phyloP scores from a whole-genome alignment of 2,797 vertebrate species.

The Macrochelys suwanniensis region DNA sequence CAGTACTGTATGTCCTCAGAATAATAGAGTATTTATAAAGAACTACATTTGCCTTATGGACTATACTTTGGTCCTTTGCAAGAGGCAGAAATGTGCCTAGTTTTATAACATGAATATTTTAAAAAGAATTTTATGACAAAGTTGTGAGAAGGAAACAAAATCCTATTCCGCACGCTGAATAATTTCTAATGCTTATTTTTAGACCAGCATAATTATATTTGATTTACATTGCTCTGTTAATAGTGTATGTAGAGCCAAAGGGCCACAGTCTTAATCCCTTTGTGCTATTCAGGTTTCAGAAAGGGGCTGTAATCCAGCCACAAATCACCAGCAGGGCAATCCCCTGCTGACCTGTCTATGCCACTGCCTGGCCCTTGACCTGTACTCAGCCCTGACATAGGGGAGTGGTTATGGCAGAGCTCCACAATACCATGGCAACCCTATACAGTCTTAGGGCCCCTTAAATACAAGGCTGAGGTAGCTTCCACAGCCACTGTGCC shows the following conservation, averaged over 20 bases:
- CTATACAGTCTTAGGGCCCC: neutral
- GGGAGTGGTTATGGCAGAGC: neutral
- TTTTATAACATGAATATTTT: slow-evolving; percentile 26
- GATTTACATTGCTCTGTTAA: neutral
- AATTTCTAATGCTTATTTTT: slow-evolving; percentile 58
- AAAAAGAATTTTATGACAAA: slow-evolving; percentile 47
- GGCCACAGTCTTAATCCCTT: neutral
- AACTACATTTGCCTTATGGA: neutral
- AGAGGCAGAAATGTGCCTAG: slow-evolving; percentile 18
- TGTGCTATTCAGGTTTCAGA: fast-evolving
- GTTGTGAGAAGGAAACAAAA: slow-evolving; percentile 60
- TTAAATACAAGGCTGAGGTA: neutral
- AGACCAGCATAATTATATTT: slow-evolving; percentile 28
- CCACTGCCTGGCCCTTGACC: too few species aligned
- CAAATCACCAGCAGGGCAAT: fast-evolving
- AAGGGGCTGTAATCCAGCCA: neutral
- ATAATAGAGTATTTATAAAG: neutral
- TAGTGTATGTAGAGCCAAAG: neutral
- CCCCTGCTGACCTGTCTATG: too few species aligned
- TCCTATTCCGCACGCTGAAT: neutral
- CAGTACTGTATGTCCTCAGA: neutral
- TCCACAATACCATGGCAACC: neutral
- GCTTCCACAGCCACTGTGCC: neutral
- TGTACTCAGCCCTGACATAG: neutral
- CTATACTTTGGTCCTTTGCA: neutral